These are phyloP conservation scores for Zoanthus sociatus DNA, from an alignment of 92 coral and sea anemone genomes.

Conservation along the genomic window DNA sequence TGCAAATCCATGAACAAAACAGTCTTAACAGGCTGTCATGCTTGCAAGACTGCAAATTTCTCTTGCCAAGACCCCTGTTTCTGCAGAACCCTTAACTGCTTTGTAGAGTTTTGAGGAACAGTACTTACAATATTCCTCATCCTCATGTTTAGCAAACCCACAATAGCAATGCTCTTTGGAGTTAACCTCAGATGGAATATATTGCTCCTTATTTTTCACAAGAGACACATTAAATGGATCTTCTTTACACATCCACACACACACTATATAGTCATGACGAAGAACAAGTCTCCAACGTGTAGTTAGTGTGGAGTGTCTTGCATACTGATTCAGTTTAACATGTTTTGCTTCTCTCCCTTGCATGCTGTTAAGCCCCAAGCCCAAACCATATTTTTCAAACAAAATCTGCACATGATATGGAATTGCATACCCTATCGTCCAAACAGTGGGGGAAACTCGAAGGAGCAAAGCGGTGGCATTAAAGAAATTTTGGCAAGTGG, in stretches of 20 bases:
- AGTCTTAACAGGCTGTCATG: conserved; percentile 44
- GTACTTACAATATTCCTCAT: conserved; percentile 11
- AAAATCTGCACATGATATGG: conserved; percentile 60
- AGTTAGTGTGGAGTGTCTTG: conserved; percentile 65
- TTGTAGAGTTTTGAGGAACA: neutral
- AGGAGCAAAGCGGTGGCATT: conserved; percentile 59
- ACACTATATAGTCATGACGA: conserved; percentile 67
- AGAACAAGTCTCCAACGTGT: conserved; percentile 65
- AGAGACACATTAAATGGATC: conserved; percentile 47
- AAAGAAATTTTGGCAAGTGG: conserved; percentile 59
- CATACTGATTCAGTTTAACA: conserved; percentile 65
- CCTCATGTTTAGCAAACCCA: conserved; percentile 56
- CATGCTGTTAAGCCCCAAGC: conserved; percentile 43
- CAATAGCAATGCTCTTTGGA: conserved; percentile 55
- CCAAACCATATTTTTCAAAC: conserved; percentile 62
- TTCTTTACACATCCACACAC: conserved; percentile 61
- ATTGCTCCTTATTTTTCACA: conserved; percentile 48
- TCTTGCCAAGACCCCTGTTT: conserved; percentile 29
- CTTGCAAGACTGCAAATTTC: conserved; percentile 62
- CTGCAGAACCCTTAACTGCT: neutral
- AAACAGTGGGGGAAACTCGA: conserved; percentile 69
- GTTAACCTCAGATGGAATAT: conserved; percentile 49
- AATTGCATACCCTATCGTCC: conserved; percentile 68
- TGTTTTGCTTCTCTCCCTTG: conserved; percentile 62
- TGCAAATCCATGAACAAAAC: conserved; percentile 35